Evolutionary conservation across 1,140 invertebrate species (phyloP), one percentile per base, ranked within the genome.

Genomic region (Drosophila pallidifrons): DNA sequence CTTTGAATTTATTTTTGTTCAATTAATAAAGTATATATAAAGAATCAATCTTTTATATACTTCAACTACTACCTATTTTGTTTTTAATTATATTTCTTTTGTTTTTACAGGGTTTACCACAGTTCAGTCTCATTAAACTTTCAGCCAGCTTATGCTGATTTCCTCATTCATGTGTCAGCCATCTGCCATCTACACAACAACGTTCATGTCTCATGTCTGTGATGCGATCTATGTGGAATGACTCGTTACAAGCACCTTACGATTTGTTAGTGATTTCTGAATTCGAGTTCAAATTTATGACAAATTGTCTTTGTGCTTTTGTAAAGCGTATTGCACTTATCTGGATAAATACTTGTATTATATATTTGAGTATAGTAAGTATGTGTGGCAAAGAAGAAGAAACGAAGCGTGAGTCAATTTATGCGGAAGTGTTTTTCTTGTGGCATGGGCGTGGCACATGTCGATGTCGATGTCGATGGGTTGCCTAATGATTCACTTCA

Each of bases 341-440:
- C 54, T 55, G 16, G 15, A 58, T 43, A 58, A 3, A 57, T 8
- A 38, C 32, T 16, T 15, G n/a, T 45, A 5, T 10, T 32, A 28
- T 20, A n/a, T 11, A 25, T 25, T 25, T 25, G 20, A 13, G 20
- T 46, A 43, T 45, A 13, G 13, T 25, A 25, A 25, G 20, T 25
- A 35, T n/a, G 11, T 43, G 2, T 55, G 35, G 25, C 10, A 35
- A 25, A 41, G 30, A 52, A 41, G 20, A 25, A 25, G 20, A 20
- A 20, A 3, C 20, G 55, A 55, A 55, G 45, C 13, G 65, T 82
- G 82, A 77, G 45, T 85, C 79, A 85, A 73, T 64, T 13, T 61
- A 28, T 65, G 59, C 77, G 81, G 81, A 83, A 83, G 64, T 65
- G 13, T 47, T 78, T 43, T 63, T 45, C 46, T 61, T 51, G 28